Percentiles rank a stretch among this genome's conserved stretches.
phyloP scores from a whole-genome alignment of 2,888 invertebrate genomes.

The Harpalus rufipes region DNA sequence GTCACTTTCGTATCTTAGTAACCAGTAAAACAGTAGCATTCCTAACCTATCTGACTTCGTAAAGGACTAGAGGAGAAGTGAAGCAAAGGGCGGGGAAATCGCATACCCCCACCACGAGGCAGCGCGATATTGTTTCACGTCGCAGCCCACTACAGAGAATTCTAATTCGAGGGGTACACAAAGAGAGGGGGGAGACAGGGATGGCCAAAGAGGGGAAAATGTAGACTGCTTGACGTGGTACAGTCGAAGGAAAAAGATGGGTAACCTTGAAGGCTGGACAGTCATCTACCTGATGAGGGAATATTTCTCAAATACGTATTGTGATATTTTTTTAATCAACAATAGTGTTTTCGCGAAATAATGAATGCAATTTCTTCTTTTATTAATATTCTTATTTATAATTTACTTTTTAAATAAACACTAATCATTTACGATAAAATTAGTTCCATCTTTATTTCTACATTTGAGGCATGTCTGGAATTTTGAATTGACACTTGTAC shows the following conservation, averaged over 20 bases:
- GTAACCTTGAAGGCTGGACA: conserved; percentile 22
- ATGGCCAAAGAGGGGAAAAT: background rate
- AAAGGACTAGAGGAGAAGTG: background rate
- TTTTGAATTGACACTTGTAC: too few species aligned
- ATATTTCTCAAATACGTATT: too few species aligned
- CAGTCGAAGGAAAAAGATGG: conserved; percentile 50
- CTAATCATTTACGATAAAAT: too few species aligned
- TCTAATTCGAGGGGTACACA: conserved; percentile 38
- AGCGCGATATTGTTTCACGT: conserved; percentile 49
- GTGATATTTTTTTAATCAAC: too few species aligned
- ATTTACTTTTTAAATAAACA: too few species aligned
- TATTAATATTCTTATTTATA: too few species aligned
- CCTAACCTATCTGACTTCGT: conserved; percentile 25
- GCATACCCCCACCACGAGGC: conserved; percentile 33
- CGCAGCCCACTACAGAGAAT: conserved; percentile 45
- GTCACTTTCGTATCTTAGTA: conserved; percentile 4
- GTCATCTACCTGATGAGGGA: background rate
- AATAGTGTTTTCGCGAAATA: too few species aligned
- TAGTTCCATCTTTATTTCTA: too few species aligned
- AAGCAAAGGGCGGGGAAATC: conserved; percentile 8
- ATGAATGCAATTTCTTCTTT: too few species aligned
- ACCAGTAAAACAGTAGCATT: conserved; percentile 32
- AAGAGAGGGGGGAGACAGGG: background rate
- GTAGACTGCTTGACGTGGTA: conserved; percentile 66
- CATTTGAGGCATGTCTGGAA: too few species aligned